Base-by-base conservation (phyloP, 2,888 invertebrate genomes). In the Lasioglossum vierecki region DNA sequence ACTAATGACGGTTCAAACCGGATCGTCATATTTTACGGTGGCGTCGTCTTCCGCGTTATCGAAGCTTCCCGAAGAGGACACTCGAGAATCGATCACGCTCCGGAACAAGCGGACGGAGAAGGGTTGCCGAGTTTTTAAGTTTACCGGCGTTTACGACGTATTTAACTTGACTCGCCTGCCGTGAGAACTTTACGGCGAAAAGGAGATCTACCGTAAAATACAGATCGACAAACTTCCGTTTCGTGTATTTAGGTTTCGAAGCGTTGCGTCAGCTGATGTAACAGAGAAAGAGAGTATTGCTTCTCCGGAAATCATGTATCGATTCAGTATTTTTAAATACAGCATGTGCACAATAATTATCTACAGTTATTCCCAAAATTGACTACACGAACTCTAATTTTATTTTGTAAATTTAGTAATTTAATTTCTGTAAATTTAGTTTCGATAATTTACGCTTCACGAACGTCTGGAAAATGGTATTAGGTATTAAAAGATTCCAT, bases 11-110 rank as follows among this genome's bases (percentile, higher is more conserved):
- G 70, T 35, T 35, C 77, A 22, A 60, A 78, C 26, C 41, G 49
- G 79, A 68, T 44, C 74, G 70, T 82, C 79, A 79, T 75, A 79
- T 63, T 82, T 82, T 79, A 82, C 60, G 60, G 26, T n/a, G 46
- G 8, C 39, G 39, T 22, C 79, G 68, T 79, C 49, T 39, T 49
- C 60, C 57, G 26, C 46, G 75, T 79, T 82, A 82, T 82, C 79
- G 79, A 74, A 53, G 26, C 30, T 9, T 53, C 53, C 4, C 35
- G 26, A 22, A 39, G 57, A 44, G 74, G 57, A 74, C 35, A 35
- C 66, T 74, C 26, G 53, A 63, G 63, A 13, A 76, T 80, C 71
- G 63, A 83, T 83, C 83, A 72, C 49, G 63, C 6, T 68, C 35
- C 13, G 49, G 68, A 18, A n/a, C 30, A 72, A 63, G 74, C 49